phyloP scores from a whole-genome alignment of 2,888 invertebrate genomes.

The Sussaba pulchella region DNA sequence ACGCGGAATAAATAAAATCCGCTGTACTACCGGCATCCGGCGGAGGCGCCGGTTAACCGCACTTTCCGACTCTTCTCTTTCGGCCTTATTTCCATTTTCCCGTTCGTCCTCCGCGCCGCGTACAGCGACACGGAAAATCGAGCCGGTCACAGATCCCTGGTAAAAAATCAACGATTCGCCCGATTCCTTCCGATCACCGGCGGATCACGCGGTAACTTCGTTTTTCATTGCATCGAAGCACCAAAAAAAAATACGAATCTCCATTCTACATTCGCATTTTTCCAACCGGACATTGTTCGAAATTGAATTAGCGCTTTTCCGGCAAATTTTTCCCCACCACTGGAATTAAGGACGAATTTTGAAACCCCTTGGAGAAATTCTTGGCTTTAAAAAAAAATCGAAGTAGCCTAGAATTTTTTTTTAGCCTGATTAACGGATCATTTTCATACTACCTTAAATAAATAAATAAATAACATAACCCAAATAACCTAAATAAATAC shows the following conservation, averaged over 20 bases:
- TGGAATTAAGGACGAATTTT: too few species aligned
- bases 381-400: too few species aligned
- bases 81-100: constrained; percentile 57
- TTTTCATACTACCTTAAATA: background rate
- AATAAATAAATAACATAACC: background rate
- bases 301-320: constrained; percentile 30
- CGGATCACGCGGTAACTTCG: constrained; percentile 73
- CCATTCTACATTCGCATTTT: background rate
- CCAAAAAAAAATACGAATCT: constrained; percentile 1
- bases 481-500: too few species aligned
- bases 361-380: too few species aligned
- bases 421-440: too few species aligned
- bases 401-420: too few species aligned
- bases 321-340: background rate
- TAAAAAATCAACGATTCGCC: constrained; percentile 65
- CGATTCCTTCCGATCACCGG: constrained; percentile 74
- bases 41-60: constrained; percentile 67
- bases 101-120: constrained; percentile 39
- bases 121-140: constrained; percentile 43
- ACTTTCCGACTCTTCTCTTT: constrained; percentile 55
- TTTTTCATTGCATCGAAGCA: constrained; percentile 48
- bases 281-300: background rate
- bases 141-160: constrained; percentile 65
- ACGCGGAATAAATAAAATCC: constrained; percentile 79
- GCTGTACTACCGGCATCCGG: constrained; percentile 64